Evolutionary conservation across 1,140 invertebrate genomes (phyloP), one percentile per base, ranked within the genome.

Genomic region (Carposina sasakii): DNA sequence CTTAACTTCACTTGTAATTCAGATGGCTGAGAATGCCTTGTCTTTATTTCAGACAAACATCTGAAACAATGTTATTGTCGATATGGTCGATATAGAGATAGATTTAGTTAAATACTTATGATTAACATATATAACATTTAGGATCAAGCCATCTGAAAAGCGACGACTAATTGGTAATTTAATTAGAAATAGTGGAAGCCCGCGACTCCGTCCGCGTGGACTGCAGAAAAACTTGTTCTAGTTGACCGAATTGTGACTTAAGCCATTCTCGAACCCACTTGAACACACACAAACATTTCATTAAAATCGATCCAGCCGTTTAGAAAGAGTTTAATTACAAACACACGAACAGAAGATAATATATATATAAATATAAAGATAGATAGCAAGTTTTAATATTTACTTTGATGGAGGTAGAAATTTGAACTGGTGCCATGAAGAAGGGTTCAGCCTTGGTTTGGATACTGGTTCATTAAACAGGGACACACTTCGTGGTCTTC

Each of bases 1-100:
- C 81, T 85, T 8, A 89, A 63, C 71, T 88, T 89, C 24, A 88
- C 81, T 60, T 88, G 86, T 46, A 88, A 71, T 45, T 88, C 87
- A 33, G 82, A 63, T 30, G 78, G 72, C 51, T 86, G 85, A 16
- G 44, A 69, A 48, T 74, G 84, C 59, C 75, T 66, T 48, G 42
- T 69, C 54, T 76, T 84, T 37, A 69, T 57, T 39, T 85, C 85
- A 36, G 75, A 65, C 21, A 85, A 45, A 54, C 64, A 77, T 46
- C 85, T 86, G 48, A 6, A 26, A 46, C 36, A n/a, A n/a, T n/a
- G n/a, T n/a, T n/a, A n/a, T n/a, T n/a, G n/a, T n/a, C n/a, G n/a
- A n/a, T n/a, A n/a, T n/a, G n/a, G n/a, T n/a, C n/a, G n/a, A n/a
- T n/a, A n/a, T n/a, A n/a, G n/a, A n/a, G n/a, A n/a, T n/a, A n/a